Conservation (phyloP, 2,888 invertebrate species). For the Lobophora halterata region DNA sequence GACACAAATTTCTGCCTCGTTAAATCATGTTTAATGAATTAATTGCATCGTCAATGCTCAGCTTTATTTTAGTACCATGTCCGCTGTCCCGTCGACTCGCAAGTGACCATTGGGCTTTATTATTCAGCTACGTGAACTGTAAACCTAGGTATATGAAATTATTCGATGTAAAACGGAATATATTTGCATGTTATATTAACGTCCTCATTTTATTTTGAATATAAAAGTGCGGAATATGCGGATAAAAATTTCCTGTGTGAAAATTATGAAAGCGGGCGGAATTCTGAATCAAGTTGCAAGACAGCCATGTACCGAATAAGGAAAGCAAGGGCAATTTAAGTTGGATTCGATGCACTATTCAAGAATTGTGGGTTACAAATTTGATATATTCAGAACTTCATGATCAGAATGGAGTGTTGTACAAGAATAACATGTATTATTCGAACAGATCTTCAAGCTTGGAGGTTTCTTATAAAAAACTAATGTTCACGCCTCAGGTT, state of each 20-base stretch:
- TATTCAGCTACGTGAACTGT: slow-evolving; percentile 5
- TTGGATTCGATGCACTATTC: slow-evolving; percentile 18
- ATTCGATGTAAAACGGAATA: slow-evolving; percentile 23
- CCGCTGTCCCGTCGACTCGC: not conserved
- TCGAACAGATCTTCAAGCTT: too few relatives aligned
- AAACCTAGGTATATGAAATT: slow-evolving; percentile 2
- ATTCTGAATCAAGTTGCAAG: slow-evolving; percentile 24
- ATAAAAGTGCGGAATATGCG: slow-evolving; percentile 16
- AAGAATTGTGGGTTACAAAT: slow-evolving; percentile 9
- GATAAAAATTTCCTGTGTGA: slow-evolving; percentile 19
- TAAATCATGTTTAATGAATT: too few relatives aligned
- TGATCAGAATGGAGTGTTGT: slow-evolving; percentile 10
- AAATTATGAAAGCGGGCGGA: slow-evolving; percentile 25
- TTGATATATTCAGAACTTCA: slow-evolving; percentile 16
- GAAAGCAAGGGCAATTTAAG: slow-evolving; percentile 21
- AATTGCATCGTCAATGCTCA: too few relatives aligned
- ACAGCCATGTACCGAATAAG: slow-evolving; percentile 14
- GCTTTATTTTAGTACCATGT: too few relatives aligned
- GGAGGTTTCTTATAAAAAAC: too few relatives aligned
- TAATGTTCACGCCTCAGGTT: too few relatives aligned
- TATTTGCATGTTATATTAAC: slow-evolving; percentile 20
- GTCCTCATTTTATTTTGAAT: slow-evolving; percentile 15
- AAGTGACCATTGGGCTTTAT: slow-evolving; percentile 7
- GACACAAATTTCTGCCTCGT: too few relatives aligned
- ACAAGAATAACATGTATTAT: slow-evolving; percentile 3